Percentiles rank a stretch among this genome's conserved stretches.
These are phyloP conservation scores for Pelobates fuscus DNA, from an alignment of 2,113 vertebrate species.

Conservation along the genomic window DNA sequence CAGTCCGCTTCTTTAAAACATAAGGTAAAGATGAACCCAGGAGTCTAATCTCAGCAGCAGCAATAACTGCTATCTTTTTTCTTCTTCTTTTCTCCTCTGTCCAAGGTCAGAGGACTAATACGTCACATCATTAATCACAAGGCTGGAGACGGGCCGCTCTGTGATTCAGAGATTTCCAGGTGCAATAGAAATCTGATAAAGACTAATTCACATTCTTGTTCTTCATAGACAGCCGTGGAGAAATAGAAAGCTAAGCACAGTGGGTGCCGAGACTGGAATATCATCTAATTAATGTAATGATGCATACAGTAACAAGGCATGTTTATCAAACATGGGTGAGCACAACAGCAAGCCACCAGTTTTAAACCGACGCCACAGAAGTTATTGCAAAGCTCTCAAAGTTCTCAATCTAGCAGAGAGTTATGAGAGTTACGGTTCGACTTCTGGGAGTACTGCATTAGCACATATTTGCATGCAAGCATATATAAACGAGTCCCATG, in stretches of 20 bases:
- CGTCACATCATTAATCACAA: slow-evolving; percentile 22
- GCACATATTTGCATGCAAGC: too few relatives aligned
- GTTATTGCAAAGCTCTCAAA: too few relatives aligned
- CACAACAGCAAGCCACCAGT: too few relatives aligned
- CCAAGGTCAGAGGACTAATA: slow-evolving; percentile 28
- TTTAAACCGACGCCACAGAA: too few relatives aligned
- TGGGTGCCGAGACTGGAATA: too few relatives aligned
- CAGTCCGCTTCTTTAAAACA: neutral
- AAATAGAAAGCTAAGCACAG: neutral
- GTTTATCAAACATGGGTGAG: too few relatives aligned
- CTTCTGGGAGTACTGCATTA: too few relatives aligned
- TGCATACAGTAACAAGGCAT: too few relatives aligned
- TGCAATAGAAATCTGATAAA: slow-evolving; percentile 29
- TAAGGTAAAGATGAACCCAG: neutral
- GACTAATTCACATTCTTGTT: slow-evolving; percentile 22
- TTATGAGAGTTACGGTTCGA: too few relatives aligned
- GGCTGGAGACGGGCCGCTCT: slow-evolving; percentile 11
- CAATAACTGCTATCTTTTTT: neutral
- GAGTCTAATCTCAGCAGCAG: neutral
- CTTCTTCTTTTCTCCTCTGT: slow-evolving; percentile 2
- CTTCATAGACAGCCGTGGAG: neutral
- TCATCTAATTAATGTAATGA: too few relatives aligned
- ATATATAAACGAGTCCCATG: too few relatives aligned
- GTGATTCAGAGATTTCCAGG: slow-evolving; percentile 21
- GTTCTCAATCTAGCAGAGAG: too few relatives aligned